These are phyloP conservation scores for Cebidichthys violaceus DNA, from an alignment of 2,113 vertebrate species.

Conservation along the genomic window DNA sequence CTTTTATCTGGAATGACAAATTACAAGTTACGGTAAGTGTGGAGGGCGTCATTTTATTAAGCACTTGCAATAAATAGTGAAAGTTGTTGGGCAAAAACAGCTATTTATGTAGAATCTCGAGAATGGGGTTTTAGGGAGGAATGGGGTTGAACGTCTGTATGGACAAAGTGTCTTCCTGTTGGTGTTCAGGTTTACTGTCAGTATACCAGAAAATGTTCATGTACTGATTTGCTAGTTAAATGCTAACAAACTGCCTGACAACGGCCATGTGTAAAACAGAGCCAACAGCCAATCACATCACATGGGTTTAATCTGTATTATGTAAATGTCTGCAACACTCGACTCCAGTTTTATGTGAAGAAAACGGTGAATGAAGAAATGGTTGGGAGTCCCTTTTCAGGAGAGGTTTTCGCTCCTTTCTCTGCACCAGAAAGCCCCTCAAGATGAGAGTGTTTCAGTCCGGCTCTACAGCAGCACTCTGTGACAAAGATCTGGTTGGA, in stretches of 20 bases:
- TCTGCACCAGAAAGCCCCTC: conserved; percentile 60
- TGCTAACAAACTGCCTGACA: conserved; percentile 43
- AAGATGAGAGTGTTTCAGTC: conserved; percentile 65
- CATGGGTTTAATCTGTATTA: conserved; percentile 48
- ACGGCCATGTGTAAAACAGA: conserved; percentile 45
- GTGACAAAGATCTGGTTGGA: conserved; percentile 63
- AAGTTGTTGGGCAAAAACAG: conserved; percentile 59
- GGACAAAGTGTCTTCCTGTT: conserved; percentile 35
- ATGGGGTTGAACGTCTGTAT: conserved; percentile 31
- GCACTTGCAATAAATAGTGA: conserved; percentile 81
- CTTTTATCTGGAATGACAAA: conserved; percentile 75
- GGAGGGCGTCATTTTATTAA: conserved; percentile 63
- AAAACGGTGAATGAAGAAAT: conserved; percentile 52
- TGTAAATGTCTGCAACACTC: conserved; percentile 52
- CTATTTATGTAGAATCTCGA: conserved; percentile 54
- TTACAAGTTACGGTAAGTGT: conserved; percentile 59
- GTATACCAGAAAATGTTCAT: conserved; percentile 43
- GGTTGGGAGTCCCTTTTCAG: conserved; percentile 56
- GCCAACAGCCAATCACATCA: conserved; percentile 55
- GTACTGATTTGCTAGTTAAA: conserved; percentile 39
- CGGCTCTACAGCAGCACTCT: conserved; percentile 68
- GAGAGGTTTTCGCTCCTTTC: conserved; percentile 52
- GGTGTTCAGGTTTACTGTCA: conserved; percentile 29
- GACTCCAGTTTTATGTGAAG: conserved; percentile 52
- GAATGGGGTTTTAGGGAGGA: conserved; percentile 27